Evolutionary conservation across 2,797 vertebrate genomes (phyloP), one percentile per base, ranked within the genome.

Genomic region (Syngnathus acus): DNA sequence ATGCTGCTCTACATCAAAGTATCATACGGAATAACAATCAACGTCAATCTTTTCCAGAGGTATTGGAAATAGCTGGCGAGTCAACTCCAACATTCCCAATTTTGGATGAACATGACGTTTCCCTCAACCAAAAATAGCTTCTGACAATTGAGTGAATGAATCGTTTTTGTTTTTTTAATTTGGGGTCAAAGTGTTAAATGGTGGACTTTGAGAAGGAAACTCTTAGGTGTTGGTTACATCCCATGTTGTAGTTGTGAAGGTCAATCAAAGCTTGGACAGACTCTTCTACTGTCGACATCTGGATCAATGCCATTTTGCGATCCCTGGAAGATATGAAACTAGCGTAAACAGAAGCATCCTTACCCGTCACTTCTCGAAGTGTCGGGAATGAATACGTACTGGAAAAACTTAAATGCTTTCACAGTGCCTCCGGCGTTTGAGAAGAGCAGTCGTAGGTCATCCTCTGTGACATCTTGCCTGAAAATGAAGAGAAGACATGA

Each of bases 121-220:
- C 13, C 26, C 11, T 43, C 42, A 43, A 42, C 26, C 16, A 91
- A 92, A 89, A 87, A 87, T 72, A 69, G 68, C 5, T 17, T 26
- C 13, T 57, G 54, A 37, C 14, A 37, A 57, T 32, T 5, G 11
- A 37, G 13, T 8, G 54, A 16, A 8, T 7, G 14, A 7, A 7
- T 57, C 14, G 1, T 42, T 4, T 43, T 43, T 42, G 0, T 42
- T 42, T 42, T 42, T 43, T 43, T 13, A 13, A 3, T 13, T 43
- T 43, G 26, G 26, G 26, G 26, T 32, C 26, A 32, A 54, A 21
- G 9, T n/a, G 9, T 83, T 73, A 98, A 91, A 99, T 98, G 72
- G 97, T 98, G 55, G 96, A 98, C 87, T 99, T 99, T n/a, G 97
- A 99, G 86, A 99, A 98, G 78, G 96, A 99, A 84, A 99, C 97